Percentiles rank a stretch among this genome's conserved stretches.
phyloP scores from a whole-genome alignment of 2,797 vertebrate species.

The Melanotaenia maccullochi region DNA sequence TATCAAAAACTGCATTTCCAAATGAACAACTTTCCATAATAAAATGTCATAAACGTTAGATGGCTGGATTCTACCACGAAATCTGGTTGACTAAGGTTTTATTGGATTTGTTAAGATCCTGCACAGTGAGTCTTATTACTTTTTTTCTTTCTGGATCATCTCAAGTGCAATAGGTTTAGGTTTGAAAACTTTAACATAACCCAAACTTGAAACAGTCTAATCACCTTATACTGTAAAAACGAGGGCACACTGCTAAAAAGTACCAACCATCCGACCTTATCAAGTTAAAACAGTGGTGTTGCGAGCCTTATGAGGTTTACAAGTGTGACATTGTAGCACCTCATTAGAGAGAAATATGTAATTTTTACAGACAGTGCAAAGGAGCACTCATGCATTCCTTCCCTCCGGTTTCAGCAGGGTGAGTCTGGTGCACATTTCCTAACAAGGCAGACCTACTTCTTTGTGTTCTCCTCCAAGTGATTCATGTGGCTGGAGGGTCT shows the following conservation, averaged over 20 bases:
- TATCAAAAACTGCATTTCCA: no score
- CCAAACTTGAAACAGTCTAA: neutral
- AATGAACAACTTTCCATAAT: no score
- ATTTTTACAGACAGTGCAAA: conserved; percentile 20
- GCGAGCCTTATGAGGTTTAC: neutral
- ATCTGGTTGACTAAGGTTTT: neutral
- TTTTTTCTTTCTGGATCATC: neutral
- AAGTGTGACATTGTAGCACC: neutral
- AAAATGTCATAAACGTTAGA: no score
- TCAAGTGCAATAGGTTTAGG: neutral
- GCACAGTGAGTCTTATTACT: no score
- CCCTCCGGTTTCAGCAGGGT: conserved; percentile 19
- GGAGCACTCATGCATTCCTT: conserved; percentile 20
- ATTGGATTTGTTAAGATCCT: neutral
- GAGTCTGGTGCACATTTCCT: conserved; percentile 30
- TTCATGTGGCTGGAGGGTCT: conserved; percentile 76
- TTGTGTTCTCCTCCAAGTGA: conserved; percentile 89
- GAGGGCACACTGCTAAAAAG: neutral
- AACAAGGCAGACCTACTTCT: conserved; percentile 86
- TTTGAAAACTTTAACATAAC: neutral
- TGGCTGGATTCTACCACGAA: neutral
- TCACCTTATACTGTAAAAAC: neutral
- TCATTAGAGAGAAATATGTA: conserved; percentile 22
- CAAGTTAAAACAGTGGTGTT: neutral
- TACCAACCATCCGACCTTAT: neutral